Percentiles rank a stretch among this genome's conserved stretches.
phyloP scores from a whole-genome alignment of 2,797 vertebrate species.

The Coracias cyanogaster region DNA sequence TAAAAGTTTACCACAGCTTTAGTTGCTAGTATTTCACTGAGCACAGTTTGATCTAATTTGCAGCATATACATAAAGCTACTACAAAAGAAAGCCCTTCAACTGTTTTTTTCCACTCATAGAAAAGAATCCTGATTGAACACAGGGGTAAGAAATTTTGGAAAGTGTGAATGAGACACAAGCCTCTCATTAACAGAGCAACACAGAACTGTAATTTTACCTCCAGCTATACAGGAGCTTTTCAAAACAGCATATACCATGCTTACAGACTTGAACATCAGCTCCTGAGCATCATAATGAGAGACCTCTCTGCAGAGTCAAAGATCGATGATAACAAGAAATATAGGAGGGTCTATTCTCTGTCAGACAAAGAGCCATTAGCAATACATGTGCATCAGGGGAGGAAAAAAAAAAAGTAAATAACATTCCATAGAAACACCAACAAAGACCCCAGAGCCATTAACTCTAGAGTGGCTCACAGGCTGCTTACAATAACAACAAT shows the following conservation, averaged over 20 bases:
- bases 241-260: background rate
- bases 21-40: background rate
- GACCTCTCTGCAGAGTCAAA: background rate
- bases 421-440: background rate
- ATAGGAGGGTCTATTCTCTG: background rate
- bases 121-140: background rate
- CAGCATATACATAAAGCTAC: background rate
- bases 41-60: background rate
- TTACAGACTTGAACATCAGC: background rate
- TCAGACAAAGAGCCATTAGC: background rate
- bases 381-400: background rate
- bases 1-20: background rate
- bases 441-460: background rate
- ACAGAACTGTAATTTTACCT: background rate
- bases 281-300: background rate
- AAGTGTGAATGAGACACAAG: background rate
- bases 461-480: background rate
- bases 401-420: background rate
- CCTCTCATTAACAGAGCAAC: background rate
- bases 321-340: background rate
- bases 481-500: background rate
- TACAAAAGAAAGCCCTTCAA: background rate
- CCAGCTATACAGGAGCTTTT: background rate
- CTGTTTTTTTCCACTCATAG: background rate
- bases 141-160: background rate